Conservation (phyloP, 1,140 invertebrate genomes). For the Spodoptera frugiperda region DNA sequence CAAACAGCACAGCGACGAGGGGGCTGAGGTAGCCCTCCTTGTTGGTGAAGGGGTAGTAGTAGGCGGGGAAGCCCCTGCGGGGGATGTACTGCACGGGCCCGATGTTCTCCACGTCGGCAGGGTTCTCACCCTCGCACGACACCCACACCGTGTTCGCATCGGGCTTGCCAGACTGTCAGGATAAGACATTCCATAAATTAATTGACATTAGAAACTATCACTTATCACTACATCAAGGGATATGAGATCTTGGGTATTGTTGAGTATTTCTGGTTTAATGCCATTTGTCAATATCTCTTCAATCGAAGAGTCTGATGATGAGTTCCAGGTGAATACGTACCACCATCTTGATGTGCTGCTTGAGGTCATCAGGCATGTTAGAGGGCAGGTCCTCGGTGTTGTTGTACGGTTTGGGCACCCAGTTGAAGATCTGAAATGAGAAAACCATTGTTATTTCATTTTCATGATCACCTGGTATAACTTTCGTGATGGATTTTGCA, state of each 20-base stretch:
- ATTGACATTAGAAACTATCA: too few relatives aligned
- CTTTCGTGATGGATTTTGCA: too few relatives aligned
- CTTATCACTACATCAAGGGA: too few relatives aligned
- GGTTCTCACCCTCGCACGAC: slow-evolving; percentile 95
- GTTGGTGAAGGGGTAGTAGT: slow-evolving; percentile 94
- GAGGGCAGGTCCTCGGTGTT: slow-evolving; percentile 89
- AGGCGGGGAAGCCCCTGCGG: slow-evolving; percentile 91
- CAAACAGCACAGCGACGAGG: slow-evolving; percentile 95
- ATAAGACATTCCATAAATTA: neutral
- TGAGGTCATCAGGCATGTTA: slow-evolving; percentile 91
- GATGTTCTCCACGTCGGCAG: slow-evolving; percentile 96
- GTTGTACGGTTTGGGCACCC: slow-evolving; percentile 92
- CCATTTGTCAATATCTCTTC: too few relatives aligned
- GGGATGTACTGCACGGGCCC: slow-evolving; percentile 94
- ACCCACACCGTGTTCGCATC: slow-evolving; percentile 92
- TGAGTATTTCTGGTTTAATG: too few relatives aligned
- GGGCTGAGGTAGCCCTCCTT: slow-evolving; percentile 94
- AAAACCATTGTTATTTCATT: too few relatives aligned
- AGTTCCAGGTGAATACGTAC: slow-evolving; percentile 60
- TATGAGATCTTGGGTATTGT: too few relatives aligned
- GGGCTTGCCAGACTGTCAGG: slow-evolving; percentile 81
- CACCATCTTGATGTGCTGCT: slow-evolving; percentile 88
- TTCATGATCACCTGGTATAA: too few relatives aligned
- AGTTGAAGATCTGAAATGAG: slow-evolving; percentile 91
- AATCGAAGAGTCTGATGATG: neutral